Base-by-base conservation (phyloP, 2,113 vertebrate genomes). In the Catagonus wagneri region DNA sequence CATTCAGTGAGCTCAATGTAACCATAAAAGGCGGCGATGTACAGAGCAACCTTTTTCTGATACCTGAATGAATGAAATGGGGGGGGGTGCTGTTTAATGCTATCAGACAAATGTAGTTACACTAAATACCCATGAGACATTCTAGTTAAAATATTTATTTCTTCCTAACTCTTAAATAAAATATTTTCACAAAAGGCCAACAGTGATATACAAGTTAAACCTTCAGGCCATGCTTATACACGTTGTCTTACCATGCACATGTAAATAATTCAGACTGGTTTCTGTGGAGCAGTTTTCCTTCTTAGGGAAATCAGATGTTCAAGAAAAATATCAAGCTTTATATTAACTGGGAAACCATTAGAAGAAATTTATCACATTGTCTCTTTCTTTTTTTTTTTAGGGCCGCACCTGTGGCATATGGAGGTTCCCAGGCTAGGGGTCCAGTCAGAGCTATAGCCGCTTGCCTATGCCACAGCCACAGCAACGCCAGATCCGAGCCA, bases 11-110 rank as follows among this genome's bases (percentile, higher is more conserved):
- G 98, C 32, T 99, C 98, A 8, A 98, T 79, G 90, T 99, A 97
- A 19, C 98, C 98, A 0, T 96, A 95, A 92, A 96, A 98, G n/a
- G 99, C 98, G 1, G 99, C 98, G 0, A 99, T 92, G 91, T 98
- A 99, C 74, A 99, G 98, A 16, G 98, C 99, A 34, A 99, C 98
- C 56, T 97, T 97, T 93, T 98, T 98, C 97, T 99, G 98, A 95
- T 98, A 99, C 93, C 99, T 99, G 96, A 10, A 27, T 27, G 86
- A 72, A 78, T 15, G 27, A 74, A 87, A 61, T 19, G 68, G 25
- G 5, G 13, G 61, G 29, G 6, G 16, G 61, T 19, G 10, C 10
- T 66, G 63, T 23, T 86, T 39, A 93, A 36, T 11, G 66, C n/a
- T 84, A 78, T 36, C 39, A 25, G 11, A 90, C 39, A 29, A 54